phyloP scores from a whole-genome alignment of 2,113 vertebrate genomes.

The Scomber japonicus region DNA sequence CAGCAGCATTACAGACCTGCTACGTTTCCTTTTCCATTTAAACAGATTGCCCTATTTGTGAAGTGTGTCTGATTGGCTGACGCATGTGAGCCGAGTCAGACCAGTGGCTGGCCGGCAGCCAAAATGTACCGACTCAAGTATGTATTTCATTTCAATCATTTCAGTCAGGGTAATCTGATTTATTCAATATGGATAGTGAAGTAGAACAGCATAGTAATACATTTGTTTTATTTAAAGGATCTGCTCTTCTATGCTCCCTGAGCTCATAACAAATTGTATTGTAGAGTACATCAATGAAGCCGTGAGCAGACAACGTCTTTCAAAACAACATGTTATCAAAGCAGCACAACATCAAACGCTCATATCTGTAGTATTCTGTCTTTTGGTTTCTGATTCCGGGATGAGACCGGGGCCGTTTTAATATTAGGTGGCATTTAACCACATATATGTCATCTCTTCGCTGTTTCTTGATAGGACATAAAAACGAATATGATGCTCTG shows the following conservation, averaged over 20 bases:
- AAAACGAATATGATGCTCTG: not conserved
- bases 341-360: slow-evolving; percentile 41
- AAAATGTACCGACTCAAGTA: slow-evolving; percentile 21
- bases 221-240: slow-evolving; percentile 54
- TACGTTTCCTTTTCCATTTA: not conserved
- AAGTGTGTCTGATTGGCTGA: slow-evolving; percentile 52
- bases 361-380: not conserved
- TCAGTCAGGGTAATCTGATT: slow-evolving; percentile 59
- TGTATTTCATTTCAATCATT: slow-evolving; percentile 48
- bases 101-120: slow-evolving; percentile 25
- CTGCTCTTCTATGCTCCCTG: slow-evolving; percentile 28
- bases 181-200: slow-evolving; percentile 34
- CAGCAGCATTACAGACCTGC: slow-evolving; percentile 1
- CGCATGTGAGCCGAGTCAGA: slow-evolving; percentile 23
- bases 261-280: slow-evolving; percentile 38
- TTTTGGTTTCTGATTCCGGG: slow-evolving; percentile 38
- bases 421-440: slow-evolving; percentile 26
- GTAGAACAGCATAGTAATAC: slow-evolving; percentile 10
- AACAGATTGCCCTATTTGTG: slow-evolving; percentile 57
- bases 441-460: not conserved
- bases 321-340: slow-evolving; percentile 36
- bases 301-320: slow-evolving; percentile 6
- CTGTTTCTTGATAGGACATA: slow-evolving; percentile 1
- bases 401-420: slow-evolving; percentile 7
- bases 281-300: slow-evolving; percentile 18